phyloP scores from a whole-genome alignment of 2,888 invertebrate genomes.

The Dermolepida albohirtum region DNA sequence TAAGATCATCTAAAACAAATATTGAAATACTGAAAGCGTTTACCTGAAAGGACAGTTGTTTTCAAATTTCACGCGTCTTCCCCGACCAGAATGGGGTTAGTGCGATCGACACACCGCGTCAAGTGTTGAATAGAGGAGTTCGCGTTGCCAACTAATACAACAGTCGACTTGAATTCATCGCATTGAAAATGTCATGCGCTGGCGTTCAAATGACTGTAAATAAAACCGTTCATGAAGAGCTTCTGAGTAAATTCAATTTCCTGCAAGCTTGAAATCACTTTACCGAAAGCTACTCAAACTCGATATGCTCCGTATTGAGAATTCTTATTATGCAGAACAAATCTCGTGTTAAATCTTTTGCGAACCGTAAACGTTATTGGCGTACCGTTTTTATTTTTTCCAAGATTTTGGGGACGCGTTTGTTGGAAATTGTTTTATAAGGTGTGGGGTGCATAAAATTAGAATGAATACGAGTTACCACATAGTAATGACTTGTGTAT shows the following conservation, averaged over 20 bases:
- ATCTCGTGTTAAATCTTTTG: neutral
- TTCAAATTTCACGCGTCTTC: too few species aligned
- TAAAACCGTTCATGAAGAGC: constrained; percentile 47
- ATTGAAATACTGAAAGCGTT: too few species aligned
- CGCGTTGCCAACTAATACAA: constrained; percentile 46
- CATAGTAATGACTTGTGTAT: neutral
- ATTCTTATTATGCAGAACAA: constrained; percentile 1
- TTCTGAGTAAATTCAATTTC: constrained; percentile 51
- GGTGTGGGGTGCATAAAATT: constrained; percentile 8
- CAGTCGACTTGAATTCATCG: constrained; percentile 36
- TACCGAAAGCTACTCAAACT: constrained; percentile 35
- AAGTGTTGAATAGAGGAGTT: constrained; percentile 42
- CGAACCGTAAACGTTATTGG: neutral
- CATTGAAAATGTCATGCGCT: constrained; percentile 48
- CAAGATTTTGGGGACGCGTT: neutral
- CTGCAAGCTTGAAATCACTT: constrained; percentile 34
- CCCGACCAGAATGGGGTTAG: neutral
- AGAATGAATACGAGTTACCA: neutral
- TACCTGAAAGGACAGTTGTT: too few species aligned
- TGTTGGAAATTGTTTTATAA: neutral
- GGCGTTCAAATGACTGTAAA: constrained; percentile 47
- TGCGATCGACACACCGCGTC: constrained; percentile 22
- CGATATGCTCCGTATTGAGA: neutral
- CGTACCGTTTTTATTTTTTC: neutral
- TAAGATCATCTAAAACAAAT: too few species aligned